Evolutionary conservation across 2,113 vertebrate species (phyloP).

Genomic region (Cygnus buccinator): DNA sequence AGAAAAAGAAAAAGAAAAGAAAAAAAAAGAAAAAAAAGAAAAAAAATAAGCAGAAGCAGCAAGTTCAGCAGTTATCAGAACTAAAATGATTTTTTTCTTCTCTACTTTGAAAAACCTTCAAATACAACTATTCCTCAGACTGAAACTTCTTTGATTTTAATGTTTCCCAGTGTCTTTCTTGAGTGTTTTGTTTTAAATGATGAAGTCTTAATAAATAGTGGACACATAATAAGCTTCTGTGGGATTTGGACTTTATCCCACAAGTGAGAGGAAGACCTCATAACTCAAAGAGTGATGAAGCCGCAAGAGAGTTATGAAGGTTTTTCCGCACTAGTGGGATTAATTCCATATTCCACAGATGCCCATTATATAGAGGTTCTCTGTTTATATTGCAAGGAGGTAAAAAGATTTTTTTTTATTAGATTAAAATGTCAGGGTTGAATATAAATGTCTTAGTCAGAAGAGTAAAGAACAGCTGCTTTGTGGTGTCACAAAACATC

Average conservation of each 20-base stretch:
- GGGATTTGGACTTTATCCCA: slow-evolving; percentile 72
- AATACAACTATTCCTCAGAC: slow-evolving; percentile 52
- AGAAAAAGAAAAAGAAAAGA: not conserved
- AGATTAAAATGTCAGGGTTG: slow-evolving; percentile 74
- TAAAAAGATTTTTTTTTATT: slow-evolving; percentile 67
- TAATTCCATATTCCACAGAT: slow-evolving; percentile 78
- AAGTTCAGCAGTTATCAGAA: slow-evolving; percentile 44
- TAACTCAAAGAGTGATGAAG: slow-evolving; percentile 78
- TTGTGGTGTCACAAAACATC: slow-evolving; percentile 71
- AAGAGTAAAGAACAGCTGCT: slow-evolving; percentile 71
- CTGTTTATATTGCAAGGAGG: slow-evolving; percentile 73
- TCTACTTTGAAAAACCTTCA: slow-evolving; percentile 58
- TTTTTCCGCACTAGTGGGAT: slow-evolving; percentile 75
- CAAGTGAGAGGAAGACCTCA: slow-evolving; percentile 76
- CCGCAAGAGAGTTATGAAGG: slow-evolving; percentile 76
- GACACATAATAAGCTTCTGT: slow-evolving; percentile 75
- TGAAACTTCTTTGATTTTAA: slow-evolving; percentile 67
- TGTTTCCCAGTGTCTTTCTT: slow-evolving; percentile 69
- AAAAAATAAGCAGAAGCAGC: slow-evolving; percentile 44
- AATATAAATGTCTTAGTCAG: slow-evolving; percentile 73
- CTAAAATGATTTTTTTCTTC: slow-evolving; percentile 40
- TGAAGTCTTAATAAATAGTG: slow-evolving; percentile 73
- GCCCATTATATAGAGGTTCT: slow-evolving; percentile 75
- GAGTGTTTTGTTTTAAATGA: slow-evolving; percentile 77
- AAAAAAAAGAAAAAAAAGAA: not conserved